phyloP scores from a whole-genome alignment of 2,797 vertebrate genomes.

The Pangasius mekongensis region DNA sequence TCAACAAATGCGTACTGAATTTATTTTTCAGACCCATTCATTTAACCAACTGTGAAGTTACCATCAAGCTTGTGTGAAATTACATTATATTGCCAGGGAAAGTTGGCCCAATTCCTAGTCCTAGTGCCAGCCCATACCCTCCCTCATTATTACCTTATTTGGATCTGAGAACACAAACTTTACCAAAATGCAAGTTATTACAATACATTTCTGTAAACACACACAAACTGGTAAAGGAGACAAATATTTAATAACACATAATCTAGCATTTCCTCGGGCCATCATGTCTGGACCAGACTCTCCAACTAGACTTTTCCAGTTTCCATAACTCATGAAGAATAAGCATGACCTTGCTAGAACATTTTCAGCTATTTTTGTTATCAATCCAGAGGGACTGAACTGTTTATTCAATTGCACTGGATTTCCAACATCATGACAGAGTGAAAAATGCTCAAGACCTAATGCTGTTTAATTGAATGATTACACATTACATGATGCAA shows the following conservation, averaged over 20 bases:
- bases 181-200: not conserved
- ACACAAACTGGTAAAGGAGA: slow-evolving; percentile 18
- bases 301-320: not conserved
- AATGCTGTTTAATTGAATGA: slow-evolving; percentile 35
- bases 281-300: not conserved
- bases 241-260: not conserved
- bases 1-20: slow-evolving; percentile 12
- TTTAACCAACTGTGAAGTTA: slow-evolving; percentile 4
- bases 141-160: not conserved
- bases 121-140: not conserved
- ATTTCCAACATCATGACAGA: slow-evolving; percentile 32
- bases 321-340: slow-evolving; percentile 3
- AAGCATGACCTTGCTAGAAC: slow-evolving; percentile 5
- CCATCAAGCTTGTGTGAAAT: slow-evolving; percentile 28
- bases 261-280: slow-evolving; percentile 8
- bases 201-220: not conserved
- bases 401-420: slow-evolving; percentile 45
- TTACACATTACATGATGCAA: slow-evolving; percentile 12
- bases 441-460: not conserved
- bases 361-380: slow-evolving; percentile 21
- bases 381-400: slow-evolving; percentile 6
- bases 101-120: not conserved
- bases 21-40: not conserved
- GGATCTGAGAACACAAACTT: not conserved
- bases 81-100: slow-evolving; percentile 4